These are phyloP conservation scores for Hippopotamyrus pictus DNA, from an alignment of 2,797 vertebrate species.

Conservation along the genomic window DNA sequence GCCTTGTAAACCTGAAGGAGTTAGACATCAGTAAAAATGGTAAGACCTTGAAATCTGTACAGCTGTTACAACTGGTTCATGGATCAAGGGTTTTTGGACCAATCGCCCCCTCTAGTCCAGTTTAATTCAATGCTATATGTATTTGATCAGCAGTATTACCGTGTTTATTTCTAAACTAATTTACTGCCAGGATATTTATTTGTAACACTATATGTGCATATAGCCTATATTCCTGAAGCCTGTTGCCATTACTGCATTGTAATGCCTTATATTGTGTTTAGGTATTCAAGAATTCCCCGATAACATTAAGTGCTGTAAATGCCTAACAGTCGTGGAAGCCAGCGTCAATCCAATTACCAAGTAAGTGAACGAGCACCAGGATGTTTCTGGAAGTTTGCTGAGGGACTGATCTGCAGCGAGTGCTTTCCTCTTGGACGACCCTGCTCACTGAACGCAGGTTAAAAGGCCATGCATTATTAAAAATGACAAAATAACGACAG, in stretches of 20 bases:
- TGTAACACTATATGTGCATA: not conserved
- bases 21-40: constrained; percentile 99
- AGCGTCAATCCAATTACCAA: constrained; percentile 99
- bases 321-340: constrained; percentile 95
- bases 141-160: not conserved
- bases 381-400: not conserved
- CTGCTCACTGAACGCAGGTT: not conserved
- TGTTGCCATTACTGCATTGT: not conserved
- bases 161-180: not conserved
- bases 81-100: not conserved
- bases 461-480: constrained; percentile 9
- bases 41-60: constrained; percentile 46
- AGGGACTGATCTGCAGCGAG: not conserved
- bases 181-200: not conserved
- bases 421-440: not conserved
- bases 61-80: not conserved
- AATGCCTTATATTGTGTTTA: constrained; percentile 38
- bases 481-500: not conserved
- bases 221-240: not conserved
- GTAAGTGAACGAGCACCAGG: constrained; percentile 64
- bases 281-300: constrained; percentile 99
- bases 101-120: not conserved
- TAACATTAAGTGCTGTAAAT: constrained; percentile 98
- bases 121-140: not conserved
- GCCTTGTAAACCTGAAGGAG: constrained; percentile 95